Percentiles rank a stretch among this genome's conserved stretches.
phyloP scores from a whole-genome alignment of 2,888 invertebrate species.

The Drosophila trichaetosa region DNA sequence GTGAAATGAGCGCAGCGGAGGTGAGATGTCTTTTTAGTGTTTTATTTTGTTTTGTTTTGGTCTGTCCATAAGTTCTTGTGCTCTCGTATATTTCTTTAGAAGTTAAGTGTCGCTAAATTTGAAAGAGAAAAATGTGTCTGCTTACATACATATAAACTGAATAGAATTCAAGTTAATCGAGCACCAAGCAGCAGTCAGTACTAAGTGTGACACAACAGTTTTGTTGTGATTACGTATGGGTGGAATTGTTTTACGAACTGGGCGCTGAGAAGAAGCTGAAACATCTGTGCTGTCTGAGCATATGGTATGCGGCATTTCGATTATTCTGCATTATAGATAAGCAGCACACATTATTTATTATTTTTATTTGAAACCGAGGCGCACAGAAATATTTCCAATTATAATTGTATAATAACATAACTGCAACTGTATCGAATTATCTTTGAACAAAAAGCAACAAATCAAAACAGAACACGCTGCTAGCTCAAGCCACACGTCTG shows the following conservation, averaged over 20 bases:
- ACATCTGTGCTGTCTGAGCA: neutral
- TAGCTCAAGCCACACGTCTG: neutral
- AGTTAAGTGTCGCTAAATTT: slow-evolving; percentile 21
- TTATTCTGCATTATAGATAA: neutral
- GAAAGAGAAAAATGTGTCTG: slow-evolving; percentile 1
- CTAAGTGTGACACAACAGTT: neutral
- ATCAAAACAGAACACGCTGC: neutral
- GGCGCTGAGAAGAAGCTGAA: neutral
- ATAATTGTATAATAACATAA: neutral
- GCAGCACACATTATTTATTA: neutral
- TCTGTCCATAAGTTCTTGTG: neutral
- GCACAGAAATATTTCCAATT: neutral
- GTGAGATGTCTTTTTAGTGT: slow-evolving; percentile 37
- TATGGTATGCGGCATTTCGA: slow-evolving; percentile 24
- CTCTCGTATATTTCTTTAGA: neutral
- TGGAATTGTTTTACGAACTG: neutral
- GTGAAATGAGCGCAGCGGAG: slow-evolving; percentile 60
- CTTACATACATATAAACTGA: slow-evolving; percentile 3
- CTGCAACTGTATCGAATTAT: neutral
- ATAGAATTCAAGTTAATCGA: slow-evolving; percentile 13
- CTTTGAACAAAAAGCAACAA: neutral
- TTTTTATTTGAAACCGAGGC: neutral
- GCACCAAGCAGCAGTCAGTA: neutral
- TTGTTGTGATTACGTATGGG: slow-evolving; percentile 19
- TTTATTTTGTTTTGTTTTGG: slow-evolving; percentile 5